Conservation (phyloP, 2,888 invertebrate species). For the Boloria euphrosyne region DNA sequence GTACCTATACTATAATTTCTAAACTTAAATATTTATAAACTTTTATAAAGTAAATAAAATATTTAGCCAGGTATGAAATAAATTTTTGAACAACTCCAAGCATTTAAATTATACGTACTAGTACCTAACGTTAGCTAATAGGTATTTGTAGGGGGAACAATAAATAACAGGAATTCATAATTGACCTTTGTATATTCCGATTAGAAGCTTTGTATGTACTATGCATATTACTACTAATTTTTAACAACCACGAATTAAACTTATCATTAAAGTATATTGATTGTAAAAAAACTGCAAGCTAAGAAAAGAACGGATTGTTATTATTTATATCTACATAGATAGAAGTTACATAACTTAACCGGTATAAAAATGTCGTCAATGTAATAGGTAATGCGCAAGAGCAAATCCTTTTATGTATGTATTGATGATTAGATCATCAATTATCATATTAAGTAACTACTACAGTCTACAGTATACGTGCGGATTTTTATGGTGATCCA, state of each 20-base stretch:
- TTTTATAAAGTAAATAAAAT: too few relatives aligned
- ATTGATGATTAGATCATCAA: conserved; percentile 6
- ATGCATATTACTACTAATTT: too few relatives aligned
- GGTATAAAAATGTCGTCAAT: not conserved
- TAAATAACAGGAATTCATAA: conserved; percentile 26
- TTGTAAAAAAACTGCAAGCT: not conserved
- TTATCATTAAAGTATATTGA: too few relatives aligned
- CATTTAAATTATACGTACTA: not conserved
- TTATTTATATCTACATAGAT: too few relatives aligned
- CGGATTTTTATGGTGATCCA: not conserved
- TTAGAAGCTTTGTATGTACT: too few relatives aligned
- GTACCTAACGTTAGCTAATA: conserved; percentile 12
- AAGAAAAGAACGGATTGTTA: too few relatives aligned
- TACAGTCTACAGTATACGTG: not conserved
- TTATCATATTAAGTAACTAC: not conserved
- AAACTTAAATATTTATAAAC: too few relatives aligned
- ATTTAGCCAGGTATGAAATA: not conserved
- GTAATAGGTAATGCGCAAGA: conserved; percentile 1
- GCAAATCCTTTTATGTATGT: conserved; percentile 6
- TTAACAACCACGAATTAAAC: too few relatives aligned
- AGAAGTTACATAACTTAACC: too few relatives aligned
- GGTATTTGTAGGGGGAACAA: conserved; percentile 22
- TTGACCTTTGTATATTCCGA: not conserved
- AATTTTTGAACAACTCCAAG: not conserved
- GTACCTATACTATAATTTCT: too few relatives aligned